Evolutionary conservation across 1,140 invertebrate genomes (phyloP).

Genomic region (Bicyclus anynana): DNA sequence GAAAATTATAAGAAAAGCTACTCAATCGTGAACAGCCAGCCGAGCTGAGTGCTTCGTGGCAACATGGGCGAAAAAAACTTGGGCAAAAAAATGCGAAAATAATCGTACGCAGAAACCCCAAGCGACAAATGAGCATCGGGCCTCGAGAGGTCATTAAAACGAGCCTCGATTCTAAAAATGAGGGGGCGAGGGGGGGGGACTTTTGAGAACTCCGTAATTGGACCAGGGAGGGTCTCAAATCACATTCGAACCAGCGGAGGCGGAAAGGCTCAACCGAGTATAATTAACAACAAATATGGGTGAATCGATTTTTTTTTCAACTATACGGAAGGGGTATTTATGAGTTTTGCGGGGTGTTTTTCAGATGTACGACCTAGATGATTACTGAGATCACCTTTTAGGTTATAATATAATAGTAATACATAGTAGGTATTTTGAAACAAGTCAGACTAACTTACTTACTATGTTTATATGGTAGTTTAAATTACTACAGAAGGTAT

Average conservation of each 20-base stretch:
- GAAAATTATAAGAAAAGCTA: constrained; percentile 40
- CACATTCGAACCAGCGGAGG: constrained; percentile 68
- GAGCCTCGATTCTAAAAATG: constrained; percentile 72
- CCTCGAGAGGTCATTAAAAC: constrained; percentile 75
- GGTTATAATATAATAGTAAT: too few species aligned
- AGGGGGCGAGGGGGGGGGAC: constrained; percentile 47
- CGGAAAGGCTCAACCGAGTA: constrained; percentile 71
- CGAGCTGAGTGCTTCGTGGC: constrained; percentile 35
- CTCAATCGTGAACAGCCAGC: constrained; percentile 32
- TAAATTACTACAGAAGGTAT: too few species aligned
- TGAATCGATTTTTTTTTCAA: constrained; percentile 18
- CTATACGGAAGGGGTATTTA: too few species aligned
- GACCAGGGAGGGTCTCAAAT: constrained; percentile 73
- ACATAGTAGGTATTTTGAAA: too few species aligned
- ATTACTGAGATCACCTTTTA: too few species aligned
- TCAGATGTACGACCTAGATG: too few species aligned
- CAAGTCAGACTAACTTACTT: too few species aligned
- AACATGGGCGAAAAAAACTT: constrained; percentile 43
- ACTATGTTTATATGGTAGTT: too few species aligned
- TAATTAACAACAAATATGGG: constrained; percentile 64
- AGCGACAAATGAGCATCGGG: constrained; percentile 76
- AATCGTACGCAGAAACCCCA: constrained; percentile 69
- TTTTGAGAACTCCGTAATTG: constrained; percentile 73
- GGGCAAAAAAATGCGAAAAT: constrained; percentile 54
- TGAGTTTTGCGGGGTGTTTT: too few species aligned